These are phyloP conservation scores for Prinia subflava DNA, from an alignment of 2,113 vertebrate species.

Conservation along the genomic window DNA sequence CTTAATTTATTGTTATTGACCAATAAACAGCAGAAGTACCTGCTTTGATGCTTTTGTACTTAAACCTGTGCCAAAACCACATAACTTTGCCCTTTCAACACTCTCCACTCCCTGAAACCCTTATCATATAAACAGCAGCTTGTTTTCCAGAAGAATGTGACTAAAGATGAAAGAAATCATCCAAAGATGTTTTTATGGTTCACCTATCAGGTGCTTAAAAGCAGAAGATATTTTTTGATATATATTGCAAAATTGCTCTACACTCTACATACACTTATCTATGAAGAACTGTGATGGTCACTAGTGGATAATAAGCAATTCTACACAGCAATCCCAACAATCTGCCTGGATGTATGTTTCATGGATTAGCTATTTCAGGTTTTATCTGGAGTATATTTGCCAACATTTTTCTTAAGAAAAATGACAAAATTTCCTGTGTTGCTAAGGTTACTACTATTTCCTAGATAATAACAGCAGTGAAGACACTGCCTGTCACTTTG, in stretches of 20 bases:
- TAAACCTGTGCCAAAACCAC: neutral
- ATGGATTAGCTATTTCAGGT: neutral
- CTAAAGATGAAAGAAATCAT: neutral
- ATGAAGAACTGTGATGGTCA: neutral
- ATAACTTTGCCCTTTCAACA: neutral
- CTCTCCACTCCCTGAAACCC: neutral
- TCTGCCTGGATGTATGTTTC: neutral
- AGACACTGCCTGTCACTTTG: neutral
- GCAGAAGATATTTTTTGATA: neutral
- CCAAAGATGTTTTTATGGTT: neutral
- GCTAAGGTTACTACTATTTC: neutral
- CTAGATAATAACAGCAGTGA: neutral
- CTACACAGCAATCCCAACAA: neutral
- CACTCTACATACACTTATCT: neutral
- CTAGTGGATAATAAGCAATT: neutral
- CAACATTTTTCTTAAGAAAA: neutral
- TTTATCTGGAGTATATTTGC: neutral
- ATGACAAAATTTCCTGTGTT: neutral
- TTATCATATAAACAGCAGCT: neutral
- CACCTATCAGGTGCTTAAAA: neutral
- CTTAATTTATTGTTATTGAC: neutral
- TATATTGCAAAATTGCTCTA: neutral
- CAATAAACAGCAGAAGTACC: neutral
- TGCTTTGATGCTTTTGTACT: neutral
- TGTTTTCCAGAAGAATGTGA: neutral